phyloP scores from a whole-genome alignment of 2,113 vertebrate species.

The Corythaixoides concolor region DNA sequence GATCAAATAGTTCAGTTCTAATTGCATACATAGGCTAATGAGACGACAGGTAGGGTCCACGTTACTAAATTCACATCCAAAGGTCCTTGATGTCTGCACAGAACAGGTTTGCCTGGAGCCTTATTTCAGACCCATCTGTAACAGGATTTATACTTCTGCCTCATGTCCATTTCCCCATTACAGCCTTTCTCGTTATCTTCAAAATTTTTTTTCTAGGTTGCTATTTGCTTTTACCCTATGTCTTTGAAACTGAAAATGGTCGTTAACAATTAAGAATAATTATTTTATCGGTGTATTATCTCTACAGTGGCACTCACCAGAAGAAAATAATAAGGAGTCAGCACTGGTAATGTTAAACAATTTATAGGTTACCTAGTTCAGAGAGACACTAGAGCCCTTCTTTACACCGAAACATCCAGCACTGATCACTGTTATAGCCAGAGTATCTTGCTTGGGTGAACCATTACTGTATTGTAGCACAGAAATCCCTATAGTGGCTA shows the following conservation, averaged over 20 bases:
- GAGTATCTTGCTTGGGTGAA: conserved; percentile 6
- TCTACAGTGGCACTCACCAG: not conserved
- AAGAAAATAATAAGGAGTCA: conserved; percentile 21
- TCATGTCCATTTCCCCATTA: not conserved
- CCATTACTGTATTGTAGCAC: conserved; percentile 34
- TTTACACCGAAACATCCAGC: not conserved
- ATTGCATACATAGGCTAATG: not conserved
- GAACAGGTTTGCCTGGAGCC: not conserved
- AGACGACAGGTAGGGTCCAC: not conserved
- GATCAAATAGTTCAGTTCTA: not conserved
- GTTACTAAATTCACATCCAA: not conserved
- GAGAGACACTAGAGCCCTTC: conserved; percentile 10
- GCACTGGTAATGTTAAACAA: not conserved
- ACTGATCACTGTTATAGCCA: conserved; percentile 25
- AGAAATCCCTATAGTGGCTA: conserved; percentile 20
- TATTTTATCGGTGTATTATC: not conserved
- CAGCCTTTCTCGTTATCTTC: not conserved
- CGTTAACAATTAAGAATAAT: conserved; percentile 13
- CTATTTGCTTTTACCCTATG: not conserved
- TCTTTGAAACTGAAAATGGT: not conserved
- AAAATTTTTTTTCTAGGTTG: not conserved
- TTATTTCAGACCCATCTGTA: not conserved
- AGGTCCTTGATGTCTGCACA: not conserved
- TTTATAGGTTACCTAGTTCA: conserved; percentile 40
- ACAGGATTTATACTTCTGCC: not conserved